Conservation (phyloP, 2,888 invertebrate species). For the Ypsolopha sequella region DNA sequence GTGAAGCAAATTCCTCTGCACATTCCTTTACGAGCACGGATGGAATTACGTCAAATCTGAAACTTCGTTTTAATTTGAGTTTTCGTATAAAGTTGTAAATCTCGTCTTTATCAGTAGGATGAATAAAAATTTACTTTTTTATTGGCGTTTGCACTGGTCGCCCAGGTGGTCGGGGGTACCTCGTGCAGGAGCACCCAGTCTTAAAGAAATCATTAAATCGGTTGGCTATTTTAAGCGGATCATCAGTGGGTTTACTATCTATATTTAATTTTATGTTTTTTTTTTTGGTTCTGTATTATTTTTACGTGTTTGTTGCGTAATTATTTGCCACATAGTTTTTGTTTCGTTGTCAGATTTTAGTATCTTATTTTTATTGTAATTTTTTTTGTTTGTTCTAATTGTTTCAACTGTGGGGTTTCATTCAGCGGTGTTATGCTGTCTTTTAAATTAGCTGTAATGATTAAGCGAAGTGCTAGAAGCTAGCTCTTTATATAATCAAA, state of each 20-base stretch:
- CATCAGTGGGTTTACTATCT: not conserved
- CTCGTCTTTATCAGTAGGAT: not conserved
- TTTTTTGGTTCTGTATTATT: not conserved
- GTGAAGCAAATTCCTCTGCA: conserved; percentile 1
- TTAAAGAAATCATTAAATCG: not conserved
- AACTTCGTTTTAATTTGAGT: conserved; percentile 8
- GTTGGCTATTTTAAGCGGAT: not conserved
- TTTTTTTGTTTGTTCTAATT: no score
- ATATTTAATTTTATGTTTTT: conserved; percentile 2
- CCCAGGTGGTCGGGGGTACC: not conserved
- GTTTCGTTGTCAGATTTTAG: not conserved
- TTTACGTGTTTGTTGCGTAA: not conserved
- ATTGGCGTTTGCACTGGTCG: not conserved
- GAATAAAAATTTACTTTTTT: not conserved
- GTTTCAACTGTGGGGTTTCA: no score
- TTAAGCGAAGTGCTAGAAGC: no score
- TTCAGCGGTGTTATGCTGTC: no score
- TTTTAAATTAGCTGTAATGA: no score
- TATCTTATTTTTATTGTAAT: not conserved
- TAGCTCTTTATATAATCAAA: no score
- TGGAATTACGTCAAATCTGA: conserved; percentile 7
- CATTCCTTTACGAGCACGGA: conserved; percentile 7
- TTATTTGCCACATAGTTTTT: not conserved
- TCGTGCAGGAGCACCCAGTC: not conserved
- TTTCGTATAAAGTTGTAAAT: conserved; percentile 1